Percentiles rank a stretch among this genome's conserved stretches.
phyloP scores from a whole-genome alignment of 37 sponge, comb jelly and placozoan genomes.

The Diacarnus erythraeanus region DNA sequence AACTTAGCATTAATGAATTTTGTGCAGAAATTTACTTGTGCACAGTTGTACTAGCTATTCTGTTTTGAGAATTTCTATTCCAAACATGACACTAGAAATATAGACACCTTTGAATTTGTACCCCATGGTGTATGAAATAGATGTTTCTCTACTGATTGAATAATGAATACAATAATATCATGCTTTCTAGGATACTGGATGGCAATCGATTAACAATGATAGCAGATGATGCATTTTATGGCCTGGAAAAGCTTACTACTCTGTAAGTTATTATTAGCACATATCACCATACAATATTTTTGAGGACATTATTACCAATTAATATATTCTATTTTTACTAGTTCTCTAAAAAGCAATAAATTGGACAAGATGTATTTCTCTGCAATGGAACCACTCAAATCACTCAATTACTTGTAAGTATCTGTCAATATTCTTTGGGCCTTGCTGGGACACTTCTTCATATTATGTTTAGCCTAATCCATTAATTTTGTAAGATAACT shows the following conservation, averaged over 20 bases:
- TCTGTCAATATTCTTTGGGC: too few species aligned
- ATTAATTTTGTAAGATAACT: too few species aligned
- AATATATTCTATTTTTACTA: not conserved
- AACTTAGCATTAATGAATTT: not conserved
- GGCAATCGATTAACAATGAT: conserved; percentile 4
- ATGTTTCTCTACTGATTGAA: too few species aligned
- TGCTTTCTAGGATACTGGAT: not conserved
- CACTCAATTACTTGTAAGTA: conserved; percentile 20
- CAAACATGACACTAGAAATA: too few species aligned
- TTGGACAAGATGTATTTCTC: not conserved
- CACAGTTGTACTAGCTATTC: too few species aligned
- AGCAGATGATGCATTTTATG: conserved; percentile 15
- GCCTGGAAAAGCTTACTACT: not conserved
- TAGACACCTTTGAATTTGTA: too few species aligned
- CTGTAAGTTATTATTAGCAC: conserved; percentile 3
- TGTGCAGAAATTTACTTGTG: too few species aligned
- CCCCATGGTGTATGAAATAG: too few species aligned
- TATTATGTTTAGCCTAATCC: too few species aligned
- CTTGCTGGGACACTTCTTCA: too few species aligned
- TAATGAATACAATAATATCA: not conserved
- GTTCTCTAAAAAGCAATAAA: not conserved
- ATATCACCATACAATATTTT: not conserved
- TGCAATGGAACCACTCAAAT: not conserved
- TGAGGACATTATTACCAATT: not conserved
- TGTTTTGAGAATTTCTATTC: not conserved